phyloP scores from a whole-genome alignment of 2,113 vertebrate species.

The Neolamprologus brichardi region DNA sequence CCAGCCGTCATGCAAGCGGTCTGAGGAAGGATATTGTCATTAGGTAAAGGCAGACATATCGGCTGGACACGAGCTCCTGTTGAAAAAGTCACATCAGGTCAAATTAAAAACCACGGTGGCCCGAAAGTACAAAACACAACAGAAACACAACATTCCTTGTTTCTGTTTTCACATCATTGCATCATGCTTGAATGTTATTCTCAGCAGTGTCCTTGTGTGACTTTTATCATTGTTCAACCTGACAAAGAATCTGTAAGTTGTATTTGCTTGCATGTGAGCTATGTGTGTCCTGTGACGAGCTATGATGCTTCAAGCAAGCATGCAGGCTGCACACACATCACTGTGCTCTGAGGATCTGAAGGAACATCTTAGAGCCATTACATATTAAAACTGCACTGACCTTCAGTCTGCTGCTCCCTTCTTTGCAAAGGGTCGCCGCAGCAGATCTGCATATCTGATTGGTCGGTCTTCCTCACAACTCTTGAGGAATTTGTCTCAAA shows the following conservation, averaged over 20 bases:
- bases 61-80: slow-evolving; percentile 74
- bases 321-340: neutral
- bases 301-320: neutral
- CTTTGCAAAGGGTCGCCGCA: neutral
- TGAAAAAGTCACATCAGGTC: neutral
- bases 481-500: neutral
- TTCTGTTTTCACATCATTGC: neutral
- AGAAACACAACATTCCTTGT: neutral
- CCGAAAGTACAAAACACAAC: neutral
- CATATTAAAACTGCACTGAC: neutral
- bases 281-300: neutral
- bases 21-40: slow-evolving; percentile 70
- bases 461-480: neutral
- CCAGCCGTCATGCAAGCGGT: slow-evolving; percentile 76
- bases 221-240: accelerated
- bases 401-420: neutral
- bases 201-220: neutral
- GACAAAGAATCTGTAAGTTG: neutral
- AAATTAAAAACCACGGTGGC: neutral
- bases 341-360: neutral
- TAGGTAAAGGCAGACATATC: slow-evolving; percentile 77
- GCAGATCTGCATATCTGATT: neutral
- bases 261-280: accelerated
- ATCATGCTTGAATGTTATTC: neutral
- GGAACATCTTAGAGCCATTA: neutral